Base-by-base conservation (phyloP, 23 tunicate species). In the Ascidia mentula region DNA sequence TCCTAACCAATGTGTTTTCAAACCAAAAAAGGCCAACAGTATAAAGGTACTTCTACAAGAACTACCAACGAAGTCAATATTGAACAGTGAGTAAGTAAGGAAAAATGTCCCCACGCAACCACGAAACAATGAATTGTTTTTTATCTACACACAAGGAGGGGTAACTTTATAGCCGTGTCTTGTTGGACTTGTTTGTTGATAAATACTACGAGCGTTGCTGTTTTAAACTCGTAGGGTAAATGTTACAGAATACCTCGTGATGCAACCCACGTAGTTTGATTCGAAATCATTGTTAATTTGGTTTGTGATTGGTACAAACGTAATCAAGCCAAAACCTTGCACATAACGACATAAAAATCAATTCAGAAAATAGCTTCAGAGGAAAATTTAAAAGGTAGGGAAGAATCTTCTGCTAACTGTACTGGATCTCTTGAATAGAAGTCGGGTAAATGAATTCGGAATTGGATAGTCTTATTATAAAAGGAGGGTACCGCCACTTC, bases 161-260 rank as follows among this genome's bases (percentile, higher is more conserved):
- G 65, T 53, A 53, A 53, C 65, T 53, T 53, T 53, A 53, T 53
- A 53, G 65, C 65, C 65, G 65, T 53, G 65, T 53, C 65, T 53
- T 28, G 65, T 20, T 20, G 65, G 28, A 26, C 24, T 1, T 53
- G 24, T 53, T 53, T 53, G 65, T 53, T 53, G 65, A 53, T 53
- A 53, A 53, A 53, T 28, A 53, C 65, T 9, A 6, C 65, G 24
- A 26, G 24, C 24, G 65, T 53, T 53, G 24, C 65, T 53, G 65
- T 20, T 53, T 26, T 53, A 53, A 6, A 53, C 65, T 26, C 13
- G 13, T 53, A 28, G 65, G 22, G 65, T 20, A 53, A 53, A 42
- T 5, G 24, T 3, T 28, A n/a, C 28, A 53, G 65, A 20, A 53
- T 53, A 9, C 24, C 65, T 53, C 65, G 65, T 53, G 65, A 53